A percentile compares a stretch with the other conserved stretches of the same genome.
These are phyloP conservation scores for Cyclargus thomasi DNA, from an alignment of 1,140 invertebrate genomes.

Conservation along the genomic window DNA sequence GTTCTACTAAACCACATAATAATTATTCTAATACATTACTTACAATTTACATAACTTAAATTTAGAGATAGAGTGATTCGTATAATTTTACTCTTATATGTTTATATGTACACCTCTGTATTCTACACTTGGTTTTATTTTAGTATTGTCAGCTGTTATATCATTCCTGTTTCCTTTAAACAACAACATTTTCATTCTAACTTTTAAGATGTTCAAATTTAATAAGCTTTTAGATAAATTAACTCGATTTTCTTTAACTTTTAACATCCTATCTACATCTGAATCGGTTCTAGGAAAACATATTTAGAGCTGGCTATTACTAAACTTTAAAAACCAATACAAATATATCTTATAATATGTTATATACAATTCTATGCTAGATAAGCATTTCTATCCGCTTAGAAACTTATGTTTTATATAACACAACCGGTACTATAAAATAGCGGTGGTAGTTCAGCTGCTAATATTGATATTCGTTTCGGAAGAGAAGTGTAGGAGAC, in stretches of 20 bases:
- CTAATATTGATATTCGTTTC: constrained; percentile 41
- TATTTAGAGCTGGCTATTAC: constrained; percentile 27
- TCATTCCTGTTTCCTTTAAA: constrained; percentile 48
- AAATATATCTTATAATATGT: constrained; percentile 39
- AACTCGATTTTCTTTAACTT: constrained; percentile 21
- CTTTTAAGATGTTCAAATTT: constrained; percentile 9
- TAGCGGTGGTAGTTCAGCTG: constrained; percentile 48
- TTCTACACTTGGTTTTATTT: constrained; percentile 62
- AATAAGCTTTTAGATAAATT: constrained; percentile 20
- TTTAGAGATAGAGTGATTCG: constrained; percentile 62
- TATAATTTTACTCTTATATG: constrained; percentile 59
- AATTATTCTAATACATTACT: constrained; percentile 47
- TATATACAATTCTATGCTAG: constrained; percentile 65
- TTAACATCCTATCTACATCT: constrained; percentile 32
- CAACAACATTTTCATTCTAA: constrained; percentile 22
- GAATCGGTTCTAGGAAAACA: constrained; percentile 26
- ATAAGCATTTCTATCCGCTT: constrained; percentile 64
- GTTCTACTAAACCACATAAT: constrained; percentile 42
- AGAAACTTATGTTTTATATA: constrained; percentile 66
- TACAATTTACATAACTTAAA: constrained; percentile 66
- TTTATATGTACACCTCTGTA: constrained; percentile 54
- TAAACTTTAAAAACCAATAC: constrained; percentile 33
- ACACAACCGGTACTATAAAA: constrained; percentile 73
- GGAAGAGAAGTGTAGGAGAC: constrained; percentile 13
- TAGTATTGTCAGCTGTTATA: constrained; percentile 72